Conservation (phyloP, 2,797 vertebrate species). For the Kryptolebias ocellatus region DNA sequence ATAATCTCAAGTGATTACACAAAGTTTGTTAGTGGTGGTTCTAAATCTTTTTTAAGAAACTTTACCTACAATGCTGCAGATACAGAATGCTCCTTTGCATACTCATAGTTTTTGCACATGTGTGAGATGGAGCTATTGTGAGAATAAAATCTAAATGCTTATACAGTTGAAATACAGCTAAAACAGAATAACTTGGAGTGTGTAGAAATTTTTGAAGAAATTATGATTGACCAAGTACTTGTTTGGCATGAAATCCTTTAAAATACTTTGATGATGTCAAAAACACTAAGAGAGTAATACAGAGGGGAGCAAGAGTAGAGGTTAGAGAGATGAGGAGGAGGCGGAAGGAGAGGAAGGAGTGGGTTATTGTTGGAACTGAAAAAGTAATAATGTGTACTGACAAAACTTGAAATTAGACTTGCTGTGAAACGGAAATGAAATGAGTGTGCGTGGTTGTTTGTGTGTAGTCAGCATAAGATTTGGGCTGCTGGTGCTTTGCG, state of each 20-base stretch:
- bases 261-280: conserved; percentile 9
- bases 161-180: not conserved
- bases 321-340: conserved; percentile 5
- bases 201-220: conserved; percentile 4
- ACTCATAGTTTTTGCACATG: conserved; percentile 36
- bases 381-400: conserved; percentile 67
- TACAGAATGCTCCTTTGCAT: conserved; percentile 45
- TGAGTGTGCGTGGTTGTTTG: conserved; percentile 32
- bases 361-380: conserved; percentile 59
- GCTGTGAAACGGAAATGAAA: conserved; percentile 67
- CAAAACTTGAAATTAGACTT: conserved; percentile 64
- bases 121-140: conserved; percentile 8
- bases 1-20: too few relatives aligned
- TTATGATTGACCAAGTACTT: not conserved
- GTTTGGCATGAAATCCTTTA: conserved; percentile 1
- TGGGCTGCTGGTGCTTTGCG: conserved; percentile 24
- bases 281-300: conserved; percentile 1
- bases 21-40: too few relatives aligned
- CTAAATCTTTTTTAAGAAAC: conserved; percentile 17
- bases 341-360: conserved; percentile 25
- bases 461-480: conserved; percentile 51
- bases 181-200: not conserved
- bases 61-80: conserved; percentile 54
- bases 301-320: conserved; percentile 15
- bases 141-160: not conserved